Percentiles rank a stretch among this genome's conserved stretches.
Evolutionary conservation across 2,888 invertebrate genomes (phyloP).

Genomic region (Lepidocyrtinus sp.): DNA sequence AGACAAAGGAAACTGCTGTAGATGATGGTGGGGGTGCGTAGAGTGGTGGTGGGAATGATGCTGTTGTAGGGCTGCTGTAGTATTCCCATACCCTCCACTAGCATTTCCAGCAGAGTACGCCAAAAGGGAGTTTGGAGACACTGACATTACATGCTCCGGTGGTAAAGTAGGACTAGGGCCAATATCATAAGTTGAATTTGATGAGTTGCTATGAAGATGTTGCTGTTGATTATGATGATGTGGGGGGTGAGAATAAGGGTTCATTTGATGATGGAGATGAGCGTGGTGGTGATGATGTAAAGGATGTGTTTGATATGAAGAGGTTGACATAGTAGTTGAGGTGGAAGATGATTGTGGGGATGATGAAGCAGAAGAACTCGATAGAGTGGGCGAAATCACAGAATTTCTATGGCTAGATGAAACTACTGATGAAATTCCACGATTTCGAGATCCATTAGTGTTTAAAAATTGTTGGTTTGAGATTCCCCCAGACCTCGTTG

Average conservation of each 20-base stretch:
- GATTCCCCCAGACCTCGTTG: constrained; percentile 46
- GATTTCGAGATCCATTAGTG: constrained; percentile 42
- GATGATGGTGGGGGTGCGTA: constrained; percentile 71
- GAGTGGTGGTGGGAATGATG: constrained; percentile 70
- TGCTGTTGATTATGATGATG: constrained; percentile 58
- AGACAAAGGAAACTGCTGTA: constrained; percentile 72
- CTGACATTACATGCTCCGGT: constrained; percentile 65
- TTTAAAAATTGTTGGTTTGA: constrained; percentile 33
- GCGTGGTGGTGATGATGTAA: constrained; percentile 71
- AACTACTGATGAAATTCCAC: constrained; percentile 31
- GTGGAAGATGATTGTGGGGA: constrained; percentile 29
- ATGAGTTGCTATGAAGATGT: constrained; percentile 52
- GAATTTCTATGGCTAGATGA: constrained; percentile 28
- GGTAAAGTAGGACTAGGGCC: constrained; percentile 64
- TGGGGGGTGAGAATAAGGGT: constrained; percentile 67
- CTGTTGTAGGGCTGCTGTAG: constrained; percentile 61
- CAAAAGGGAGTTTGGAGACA: constrained; percentile 62
- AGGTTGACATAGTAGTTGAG: constrained; percentile 70
- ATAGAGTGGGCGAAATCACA: constrained; percentile 40
- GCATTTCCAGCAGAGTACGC: constrained; percentile 48
- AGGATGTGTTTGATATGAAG: constrained; percentile 50
- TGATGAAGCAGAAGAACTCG: constrained; percentile 30
- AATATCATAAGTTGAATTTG: constrained; percentile 69
- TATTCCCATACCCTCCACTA: constrained; percentile 41
- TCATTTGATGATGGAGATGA: constrained; percentile 71